Percentiles rank a stretch among this genome's conserved stretches.
Evolutionary conservation across 2,113 vertebrate species (phyloP).

Genomic region (Protobothrops flavoviridis): DNA sequence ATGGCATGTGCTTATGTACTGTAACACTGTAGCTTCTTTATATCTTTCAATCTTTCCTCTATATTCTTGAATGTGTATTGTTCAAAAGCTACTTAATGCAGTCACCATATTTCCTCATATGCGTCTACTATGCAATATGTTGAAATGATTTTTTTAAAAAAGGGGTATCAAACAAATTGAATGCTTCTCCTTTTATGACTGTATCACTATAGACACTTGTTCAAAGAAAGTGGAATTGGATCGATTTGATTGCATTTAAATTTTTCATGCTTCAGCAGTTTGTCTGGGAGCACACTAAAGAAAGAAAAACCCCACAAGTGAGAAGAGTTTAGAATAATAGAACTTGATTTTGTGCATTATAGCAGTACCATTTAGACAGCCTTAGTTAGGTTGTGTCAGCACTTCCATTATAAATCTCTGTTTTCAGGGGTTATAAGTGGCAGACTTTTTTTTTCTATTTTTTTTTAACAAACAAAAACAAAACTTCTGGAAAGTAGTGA

Average conservation of each 20-base stretch:
- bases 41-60: background rate
- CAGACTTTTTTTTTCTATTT: constrained; percentile 66
- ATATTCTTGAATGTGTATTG: constrained; percentile 72
- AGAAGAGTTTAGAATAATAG: constrained; percentile 99
- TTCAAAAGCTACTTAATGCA: constrained; percentile 67
- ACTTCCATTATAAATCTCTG: constrained; percentile 75
- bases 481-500: constrained; percentile 52
- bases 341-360: constrained; percentile 97
- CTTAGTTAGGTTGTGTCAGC: constrained; percentile 78
- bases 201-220: constrained; percentile 95
- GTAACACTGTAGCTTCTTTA: background rate
- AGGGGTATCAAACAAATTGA: constrained; percentile 80
- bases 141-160: constrained; percentile 73
- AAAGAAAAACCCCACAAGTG: constrained; percentile 95
- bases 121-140: constrained; percentile 78
- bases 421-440: constrained; percentile 80
- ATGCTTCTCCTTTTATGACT: constrained; percentile 96
- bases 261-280: constrained; percentile 96
- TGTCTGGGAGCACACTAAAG: constrained; percentile 93
- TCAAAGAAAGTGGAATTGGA: constrained; percentile 92
- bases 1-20: constrained; percentile 48
- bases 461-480: constrained; percentile 35
- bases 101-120: constrained; percentile 81
- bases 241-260: constrained; percentile 86
- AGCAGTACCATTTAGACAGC: constrained; percentile 82